Evolutionary conservation across 2,113 vertebrate genomes (phyloP).

Genomic region (Stictonetta naevosa): DNA sequence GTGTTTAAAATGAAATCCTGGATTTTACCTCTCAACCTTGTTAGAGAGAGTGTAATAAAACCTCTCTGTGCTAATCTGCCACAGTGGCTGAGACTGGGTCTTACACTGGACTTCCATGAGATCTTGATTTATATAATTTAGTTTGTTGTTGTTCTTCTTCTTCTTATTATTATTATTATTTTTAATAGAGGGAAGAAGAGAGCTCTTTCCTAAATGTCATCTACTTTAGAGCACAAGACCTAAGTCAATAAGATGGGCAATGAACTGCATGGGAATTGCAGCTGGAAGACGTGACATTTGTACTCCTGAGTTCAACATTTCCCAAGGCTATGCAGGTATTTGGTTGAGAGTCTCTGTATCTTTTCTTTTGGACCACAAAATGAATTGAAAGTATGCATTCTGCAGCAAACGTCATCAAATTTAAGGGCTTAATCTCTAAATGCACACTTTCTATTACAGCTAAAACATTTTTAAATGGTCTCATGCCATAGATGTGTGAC

Average conservation of each 20-base stretch:
- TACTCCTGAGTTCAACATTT: background rate
- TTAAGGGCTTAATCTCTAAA: background rate
- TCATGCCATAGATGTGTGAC: fast-evolving
- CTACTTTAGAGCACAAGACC: background rate
- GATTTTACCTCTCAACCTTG: background rate
- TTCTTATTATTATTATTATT: background rate
- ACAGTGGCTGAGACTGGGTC: background rate
- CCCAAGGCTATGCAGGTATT: background rate
- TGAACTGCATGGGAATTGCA: background rate
- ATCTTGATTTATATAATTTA: background rate
- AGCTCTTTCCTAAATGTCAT: background rate
- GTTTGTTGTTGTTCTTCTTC: background rate
- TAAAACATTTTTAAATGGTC: background rate
- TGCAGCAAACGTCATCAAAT: background rate
- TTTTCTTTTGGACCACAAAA: background rate
- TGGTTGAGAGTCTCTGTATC: background rate
- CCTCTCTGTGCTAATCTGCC: background rate
- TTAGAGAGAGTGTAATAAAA: background rate
- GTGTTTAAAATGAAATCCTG: background rate
- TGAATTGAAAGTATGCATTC: background rate
- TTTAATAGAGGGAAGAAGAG: background rate
- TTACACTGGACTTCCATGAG: background rate
- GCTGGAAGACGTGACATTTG: background rate
- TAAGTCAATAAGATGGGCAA: background rate
- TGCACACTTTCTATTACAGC: background rate